These are phyloP conservation scores for Smutsia temminckii DNA, from an alignment of 2,797 vertebrate genomes.

Conservation along the genomic window DNA sequence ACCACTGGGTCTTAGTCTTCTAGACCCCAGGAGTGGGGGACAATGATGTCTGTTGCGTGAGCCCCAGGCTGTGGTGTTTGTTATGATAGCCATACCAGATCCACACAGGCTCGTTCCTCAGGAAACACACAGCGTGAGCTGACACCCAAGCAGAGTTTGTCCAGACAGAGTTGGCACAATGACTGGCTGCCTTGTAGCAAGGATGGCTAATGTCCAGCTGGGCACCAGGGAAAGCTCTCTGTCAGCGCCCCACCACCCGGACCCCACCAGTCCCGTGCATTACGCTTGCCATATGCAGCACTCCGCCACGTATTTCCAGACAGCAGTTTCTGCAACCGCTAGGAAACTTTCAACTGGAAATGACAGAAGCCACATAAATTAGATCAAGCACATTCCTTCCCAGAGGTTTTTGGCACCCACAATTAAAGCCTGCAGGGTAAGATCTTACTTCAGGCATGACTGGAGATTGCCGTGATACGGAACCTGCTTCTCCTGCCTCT, in stretches of 20 bases:
- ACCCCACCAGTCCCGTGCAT: no score
- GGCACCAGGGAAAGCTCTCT: neutral
- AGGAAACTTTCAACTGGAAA: no score
- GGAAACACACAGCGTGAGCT: accelerated
- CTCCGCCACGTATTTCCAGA: no score
- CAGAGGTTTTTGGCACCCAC: neutral
- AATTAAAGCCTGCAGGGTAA: accelerated
- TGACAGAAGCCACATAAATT: neutral
- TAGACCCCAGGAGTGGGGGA: neutral
- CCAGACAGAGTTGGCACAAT: neutral
- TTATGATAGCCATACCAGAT: no score
- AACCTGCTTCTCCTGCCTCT: neutral
- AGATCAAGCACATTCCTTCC: neutral
- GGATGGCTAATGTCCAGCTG: neutral
- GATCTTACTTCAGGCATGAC: no score
- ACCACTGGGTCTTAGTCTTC: neutral
- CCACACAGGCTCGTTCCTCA: neutral
- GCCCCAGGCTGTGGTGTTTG: neutral
- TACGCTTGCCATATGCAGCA: neutral
- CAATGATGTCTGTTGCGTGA: no score
- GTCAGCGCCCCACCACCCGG: neutral
- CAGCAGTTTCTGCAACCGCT: neutral
- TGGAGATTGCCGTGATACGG: neutral
- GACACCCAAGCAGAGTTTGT: neutral
- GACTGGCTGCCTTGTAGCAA: neutral